phyloP scores from a whole-genome alignment of 2,888 invertebrate species.

The Poecilobothrus nobilitatus region DNA sequence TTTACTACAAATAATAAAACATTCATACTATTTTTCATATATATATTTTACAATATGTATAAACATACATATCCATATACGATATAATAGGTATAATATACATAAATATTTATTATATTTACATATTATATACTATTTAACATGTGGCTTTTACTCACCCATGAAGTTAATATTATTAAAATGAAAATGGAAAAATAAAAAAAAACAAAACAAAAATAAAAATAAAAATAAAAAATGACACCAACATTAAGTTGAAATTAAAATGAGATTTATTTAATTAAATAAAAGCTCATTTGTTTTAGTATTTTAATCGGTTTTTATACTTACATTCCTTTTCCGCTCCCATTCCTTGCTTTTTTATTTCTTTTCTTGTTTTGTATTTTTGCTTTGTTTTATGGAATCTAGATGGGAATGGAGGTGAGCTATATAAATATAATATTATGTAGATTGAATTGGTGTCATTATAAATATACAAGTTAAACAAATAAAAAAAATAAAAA shows the following conservation, averaged over 20 bases:
- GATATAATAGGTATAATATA: background rate
- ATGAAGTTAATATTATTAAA: background rate
- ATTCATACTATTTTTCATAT: background rate
- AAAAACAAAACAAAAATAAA: background rate
- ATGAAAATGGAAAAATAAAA: background rate
- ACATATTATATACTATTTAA: background rate
- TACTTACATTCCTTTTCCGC: background rate
- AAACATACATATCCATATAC: background rate
- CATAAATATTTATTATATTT: background rate
- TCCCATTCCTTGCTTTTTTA: background rate
- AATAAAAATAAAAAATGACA: no score
- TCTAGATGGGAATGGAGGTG: no score
- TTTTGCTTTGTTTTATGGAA: no score
- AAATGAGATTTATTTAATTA: constrained; percentile 6
- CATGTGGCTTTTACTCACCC: constrained; percentile 1
- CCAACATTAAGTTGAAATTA: background rate
- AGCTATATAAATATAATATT: no score
- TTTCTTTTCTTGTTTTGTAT: no score
- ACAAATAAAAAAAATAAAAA: no score
- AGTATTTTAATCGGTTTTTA: background rate
- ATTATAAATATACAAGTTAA: no score
- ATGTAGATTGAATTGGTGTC: no score
- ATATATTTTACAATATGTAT: background rate
- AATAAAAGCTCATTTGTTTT: constrained; percentile 6
- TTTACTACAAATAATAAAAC: background rate